Conservation (phyloP, 2,797 vertebrate species). For the Pachyuromys duprasi region DNA sequence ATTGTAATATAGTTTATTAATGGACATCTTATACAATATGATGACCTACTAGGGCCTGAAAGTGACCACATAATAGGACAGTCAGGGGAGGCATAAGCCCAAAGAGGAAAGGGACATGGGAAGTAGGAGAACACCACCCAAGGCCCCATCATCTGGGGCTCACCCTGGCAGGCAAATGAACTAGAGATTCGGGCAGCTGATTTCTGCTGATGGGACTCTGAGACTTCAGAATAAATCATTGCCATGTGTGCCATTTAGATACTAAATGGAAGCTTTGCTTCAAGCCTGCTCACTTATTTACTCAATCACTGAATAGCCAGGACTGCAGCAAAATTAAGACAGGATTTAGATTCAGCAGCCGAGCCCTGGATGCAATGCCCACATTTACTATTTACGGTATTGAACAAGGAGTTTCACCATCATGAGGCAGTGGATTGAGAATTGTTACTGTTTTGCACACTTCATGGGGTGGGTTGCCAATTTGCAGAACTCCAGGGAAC, state of each 20-base stretch:
- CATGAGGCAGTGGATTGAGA: constrained; percentile 44
- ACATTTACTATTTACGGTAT: not conserved
- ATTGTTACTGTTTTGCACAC: not conserved
- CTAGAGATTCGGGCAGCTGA: not conserved
- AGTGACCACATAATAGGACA: not conserved
- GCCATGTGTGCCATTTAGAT: not conserved
- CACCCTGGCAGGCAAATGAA: not conserved
- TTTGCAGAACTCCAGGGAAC: not conserved
- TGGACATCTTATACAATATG: not conserved
- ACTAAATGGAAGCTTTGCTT: not conserved
- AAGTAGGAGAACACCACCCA: not conserved
- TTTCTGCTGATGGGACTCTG: constrained; percentile 18
- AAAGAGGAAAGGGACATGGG: not conserved
- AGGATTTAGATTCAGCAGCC: constrained; percentile 46
- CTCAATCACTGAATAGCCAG: not conserved
- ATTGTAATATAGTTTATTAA: constrained; percentile 26
- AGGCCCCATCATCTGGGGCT: not conserved
- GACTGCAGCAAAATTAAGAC: constrained; percentile 15
- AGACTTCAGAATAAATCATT: not conserved
- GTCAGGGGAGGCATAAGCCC: not conserved
- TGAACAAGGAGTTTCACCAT: not conserved
- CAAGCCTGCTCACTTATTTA: not conserved
- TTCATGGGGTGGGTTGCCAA: not conserved
- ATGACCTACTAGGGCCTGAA: not conserved
- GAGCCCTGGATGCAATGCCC: not conserved